phyloP scores from a whole-genome alignment of 1,140 invertebrate genomes.

The Brachionus asplanchnoidis region DNA sequence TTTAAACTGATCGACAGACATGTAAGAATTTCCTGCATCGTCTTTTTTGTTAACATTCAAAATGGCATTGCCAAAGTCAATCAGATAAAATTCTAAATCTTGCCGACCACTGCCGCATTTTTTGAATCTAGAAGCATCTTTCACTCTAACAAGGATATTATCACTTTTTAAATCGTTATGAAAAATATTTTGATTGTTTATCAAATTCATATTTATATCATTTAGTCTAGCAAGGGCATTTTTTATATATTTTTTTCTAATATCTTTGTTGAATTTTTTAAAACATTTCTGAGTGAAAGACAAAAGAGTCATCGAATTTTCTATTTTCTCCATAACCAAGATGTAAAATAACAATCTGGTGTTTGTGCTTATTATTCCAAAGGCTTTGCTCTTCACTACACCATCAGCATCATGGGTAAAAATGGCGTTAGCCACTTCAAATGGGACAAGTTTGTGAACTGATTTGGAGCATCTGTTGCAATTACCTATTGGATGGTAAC shows the following conservation, averaged over 20 bases:
- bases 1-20: not conserved
- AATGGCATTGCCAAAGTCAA: constrained; percentile 28
- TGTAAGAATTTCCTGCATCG: not conserved
- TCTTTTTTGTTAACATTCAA: not conserved
- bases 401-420: not conserved
- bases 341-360: not conserved
- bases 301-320: constrained; percentile 21
- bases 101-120: not conserved
- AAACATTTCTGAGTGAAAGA: constrained; percentile 10
- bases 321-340: constrained; percentile 5
- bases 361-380: not conserved
- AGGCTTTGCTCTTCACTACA: constrained; percentile 19
- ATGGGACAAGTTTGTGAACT: constrained; percentile 1
- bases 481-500: not conserved
- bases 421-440: constrained; percentile 11
- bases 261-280: constrained; percentile 6
- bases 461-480: not conserved
- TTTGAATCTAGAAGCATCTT: not conserved
- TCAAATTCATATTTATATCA: constrained; percentile 14
- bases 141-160: not conserved
- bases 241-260: not conserved
- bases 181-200: constrained; percentile 3
- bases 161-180: constrained; percentile 37
- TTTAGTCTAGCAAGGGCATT: not conserved
- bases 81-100: not conserved